These are phyloP conservation scores for Umimayanthus chanpuru DNA, from an alignment of 92 coral and sea anemone genomes.

Conservation along the genomic window DNA sequence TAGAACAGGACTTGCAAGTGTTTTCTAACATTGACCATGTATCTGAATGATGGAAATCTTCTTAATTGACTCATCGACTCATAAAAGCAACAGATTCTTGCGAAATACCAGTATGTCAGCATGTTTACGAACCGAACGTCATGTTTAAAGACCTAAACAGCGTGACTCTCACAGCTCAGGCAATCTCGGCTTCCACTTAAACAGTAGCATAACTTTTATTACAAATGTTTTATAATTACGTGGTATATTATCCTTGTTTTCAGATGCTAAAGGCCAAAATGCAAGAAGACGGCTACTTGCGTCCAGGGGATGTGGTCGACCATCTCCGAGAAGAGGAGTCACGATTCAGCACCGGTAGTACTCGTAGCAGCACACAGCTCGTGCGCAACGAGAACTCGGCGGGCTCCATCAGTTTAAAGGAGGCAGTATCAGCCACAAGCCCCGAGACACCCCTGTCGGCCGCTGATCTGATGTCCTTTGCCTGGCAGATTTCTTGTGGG, in stretches of 20 bases:
- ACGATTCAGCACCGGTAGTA: slow-evolving; percentile 16
- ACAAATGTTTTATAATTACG: background rate
- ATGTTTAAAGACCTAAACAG: too few species aligned
- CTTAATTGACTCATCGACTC: too few species aligned
- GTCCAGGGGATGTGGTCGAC: background rate
- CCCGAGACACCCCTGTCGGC: slow-evolving; percentile 29
- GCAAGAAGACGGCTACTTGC: slow-evolving; percentile 8
- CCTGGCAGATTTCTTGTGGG: slow-evolving; percentile 46
- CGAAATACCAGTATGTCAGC: too few species aligned
- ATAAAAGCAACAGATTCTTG: too few species aligned
- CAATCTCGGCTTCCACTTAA: too few species aligned
- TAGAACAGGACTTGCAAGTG: too few species aligned
- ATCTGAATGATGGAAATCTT: too few species aligned
- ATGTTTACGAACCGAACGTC: too few species aligned
- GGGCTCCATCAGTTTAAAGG: slow-evolving; percentile 28
- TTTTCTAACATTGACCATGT: too few species aligned
- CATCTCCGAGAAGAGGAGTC: slow-evolving; percentile 27
- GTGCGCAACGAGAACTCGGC: slow-evolving; percentile 34
- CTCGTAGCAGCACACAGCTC: slow-evolving; percentile 23
- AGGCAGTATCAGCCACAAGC: slow-evolving; percentile 17
- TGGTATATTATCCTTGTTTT: background rate
- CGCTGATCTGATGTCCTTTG: slow-evolving; percentile 38
- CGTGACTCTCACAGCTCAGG: too few species aligned
- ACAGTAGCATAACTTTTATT: too few species aligned
- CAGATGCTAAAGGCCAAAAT: slow-evolving; percentile 26